These are phyloP conservation scores for Drosophila sulfurigaster DNA, from an alignment of 1,140 invertebrate genomes.

Conservation along the genomic window DNA sequence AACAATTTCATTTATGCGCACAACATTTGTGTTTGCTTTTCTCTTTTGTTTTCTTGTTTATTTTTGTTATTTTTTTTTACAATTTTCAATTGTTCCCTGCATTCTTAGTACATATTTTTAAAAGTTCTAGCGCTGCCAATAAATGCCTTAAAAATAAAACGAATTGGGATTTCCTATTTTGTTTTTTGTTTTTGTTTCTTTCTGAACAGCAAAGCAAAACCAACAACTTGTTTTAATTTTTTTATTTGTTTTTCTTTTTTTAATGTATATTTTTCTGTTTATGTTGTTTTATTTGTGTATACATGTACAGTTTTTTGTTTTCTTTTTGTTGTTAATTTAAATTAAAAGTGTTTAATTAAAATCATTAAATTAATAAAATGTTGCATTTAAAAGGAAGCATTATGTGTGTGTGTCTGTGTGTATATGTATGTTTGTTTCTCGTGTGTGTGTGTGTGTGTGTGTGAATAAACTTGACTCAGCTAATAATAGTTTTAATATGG, in stretches of 20 bases:
- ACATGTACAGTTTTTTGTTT: slow-evolving; percentile 63
- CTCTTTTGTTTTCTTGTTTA: slow-evolving; percentile 25
- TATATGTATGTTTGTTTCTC: slow-evolving; percentile 39
- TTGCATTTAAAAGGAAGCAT: slow-evolving; percentile 83
- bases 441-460: slow-evolving; percentile 34
- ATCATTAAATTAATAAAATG: slow-evolving; percentile 76
- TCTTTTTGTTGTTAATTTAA: slow-evolving; percentile 61
- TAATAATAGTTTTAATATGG: slow-evolving; percentile 47
- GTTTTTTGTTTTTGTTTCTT: not conserved
- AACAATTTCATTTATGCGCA: slow-evolving; percentile 51
- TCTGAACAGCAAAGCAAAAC: slow-evolving; percentile 43
- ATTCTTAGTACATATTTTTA: slow-evolving; percentile 71
- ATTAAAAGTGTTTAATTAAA: slow-evolving; percentile 68
- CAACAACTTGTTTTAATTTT: slow-evolving; percentile 44
- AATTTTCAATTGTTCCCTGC: slow-evolving; percentile 83
- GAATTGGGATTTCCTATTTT: slow-evolving; percentile 1
- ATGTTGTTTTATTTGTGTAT: slow-evolving; percentile 71
- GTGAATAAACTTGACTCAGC: slow-evolving; percentile 68
- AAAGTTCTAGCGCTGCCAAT: slow-evolving; percentile 57
- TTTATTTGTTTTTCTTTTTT: slow-evolving; percentile 59
- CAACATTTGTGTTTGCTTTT: slow-evolving; percentile 29
- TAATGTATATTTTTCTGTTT: slow-evolving; percentile 53
- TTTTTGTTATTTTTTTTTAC: slow-evolving; percentile 60
- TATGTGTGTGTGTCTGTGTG: slow-evolving; percentile 74
- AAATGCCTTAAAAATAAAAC: slow-evolving; percentile 37